Base-by-base conservation (phyloP, 2,113 vertebrate species). In the Felis chaus region DNA sequence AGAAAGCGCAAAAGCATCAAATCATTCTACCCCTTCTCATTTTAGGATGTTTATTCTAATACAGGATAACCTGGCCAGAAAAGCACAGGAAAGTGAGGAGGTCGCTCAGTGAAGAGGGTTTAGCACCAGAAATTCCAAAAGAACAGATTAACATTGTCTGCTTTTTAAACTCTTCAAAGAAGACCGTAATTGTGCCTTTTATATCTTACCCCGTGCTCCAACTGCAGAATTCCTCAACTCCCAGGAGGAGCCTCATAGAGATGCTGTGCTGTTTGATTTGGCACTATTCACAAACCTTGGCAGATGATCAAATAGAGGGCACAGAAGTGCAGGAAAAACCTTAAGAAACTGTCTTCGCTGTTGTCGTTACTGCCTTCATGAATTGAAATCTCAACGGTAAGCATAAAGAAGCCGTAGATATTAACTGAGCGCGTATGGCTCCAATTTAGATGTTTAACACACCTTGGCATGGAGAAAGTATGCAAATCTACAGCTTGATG, bases 191-290 rank as follows among this genome's bases (percentile, higher is more conserved):
- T 98, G 80, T 57, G 97, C 91, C 95, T 97, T 98, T 98, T 97
- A 91, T 93, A 95, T 97, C 92, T 88, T 90, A 90, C 87, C 91
- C 94, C 85, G 83, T 95, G 97, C 79, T 98, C 97, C 95, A 97
- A 92, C 94, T 94, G 96, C 97, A 98, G 97, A 98, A 98, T 99
- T 98, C 98, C 95, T 98, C 61, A 73, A 82, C 81, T 98, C 98
- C 98, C 97, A 95, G 97, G 97, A 96, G 97, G 71, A 98, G 97
- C 84, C 98, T 98, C 97, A 92, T 13, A 97, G 98, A 98, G 98
- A 98, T 97, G 96, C 97, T 95, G 96, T 66, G 88, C 97, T 99
- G 98, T 99, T 99, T 98, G 98, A 98, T 98, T 99, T 99, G 99
- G 99, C 98, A 98, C 96, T 73, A 41, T 97, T 98, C 97, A 94